phyloP scores from a whole-genome alignment of 2,113 vertebrate genomes.

The Camelus bactrianus region DNA sequence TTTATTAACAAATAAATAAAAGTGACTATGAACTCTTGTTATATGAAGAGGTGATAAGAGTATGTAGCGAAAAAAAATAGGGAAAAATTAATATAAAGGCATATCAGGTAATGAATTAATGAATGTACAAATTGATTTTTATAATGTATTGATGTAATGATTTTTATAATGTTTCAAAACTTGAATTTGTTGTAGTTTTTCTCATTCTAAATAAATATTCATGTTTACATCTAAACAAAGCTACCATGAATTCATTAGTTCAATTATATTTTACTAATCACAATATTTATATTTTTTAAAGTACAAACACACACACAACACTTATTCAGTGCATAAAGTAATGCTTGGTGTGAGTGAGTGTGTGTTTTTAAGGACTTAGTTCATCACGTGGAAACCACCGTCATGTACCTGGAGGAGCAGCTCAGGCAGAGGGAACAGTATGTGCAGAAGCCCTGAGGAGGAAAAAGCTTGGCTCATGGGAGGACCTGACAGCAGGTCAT shows the following conservation, averaged over 20 bases:
- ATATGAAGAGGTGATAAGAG: no score
- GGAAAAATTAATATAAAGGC: no score
- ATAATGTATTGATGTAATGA: no score
- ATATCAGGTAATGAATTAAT: no score
- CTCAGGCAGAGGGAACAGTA: neutral
- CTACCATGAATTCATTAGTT: constrained; percentile 11
- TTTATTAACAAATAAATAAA: constrained; percentile 33
- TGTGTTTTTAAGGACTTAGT: neutral
- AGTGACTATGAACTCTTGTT: neutral
- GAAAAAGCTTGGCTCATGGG: neutral
- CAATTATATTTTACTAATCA: constrained; percentile 51
- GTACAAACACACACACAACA: neutral
- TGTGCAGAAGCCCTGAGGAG: neutral
- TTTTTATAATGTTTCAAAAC: no score
- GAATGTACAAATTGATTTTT: no score
- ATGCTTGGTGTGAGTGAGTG: neutral
- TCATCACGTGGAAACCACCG: neutral
- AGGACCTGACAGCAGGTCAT: neutral
- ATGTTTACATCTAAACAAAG: neutral
- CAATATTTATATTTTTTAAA: neutral
- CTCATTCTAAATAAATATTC: no score
- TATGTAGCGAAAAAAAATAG: no score
- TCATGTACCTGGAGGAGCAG: neutral
- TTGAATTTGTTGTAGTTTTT: no score
- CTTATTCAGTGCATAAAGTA: neutral